Evolutionary conservation across 2,888 invertebrate genomes (phyloP), one percentile per base, ranked within the genome.

Genomic region (Macrostomum cliftonense): DNA sequence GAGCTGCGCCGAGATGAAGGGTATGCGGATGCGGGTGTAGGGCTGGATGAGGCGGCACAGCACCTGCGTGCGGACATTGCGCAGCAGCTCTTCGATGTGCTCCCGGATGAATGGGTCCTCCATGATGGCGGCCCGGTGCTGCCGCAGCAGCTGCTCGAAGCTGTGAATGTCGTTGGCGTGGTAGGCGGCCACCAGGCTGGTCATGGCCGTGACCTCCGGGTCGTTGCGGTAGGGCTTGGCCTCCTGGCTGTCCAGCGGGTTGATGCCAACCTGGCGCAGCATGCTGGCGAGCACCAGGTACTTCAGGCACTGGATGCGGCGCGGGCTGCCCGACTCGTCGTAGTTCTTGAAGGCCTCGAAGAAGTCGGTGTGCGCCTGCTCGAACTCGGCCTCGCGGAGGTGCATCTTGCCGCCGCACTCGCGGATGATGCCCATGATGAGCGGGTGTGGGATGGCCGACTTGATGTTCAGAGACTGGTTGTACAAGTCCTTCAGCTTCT

Each of bases 351-450:
- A 95, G 2, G 95, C 93, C 71, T 97, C 95, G 71, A 97, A 97
- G 73, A 97, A 97, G 70, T 97, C 95, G 11, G 93, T 95, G 71
- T 97, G 95, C 1, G 97, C 95, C 67, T 89, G 85, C 67, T 93
- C 93, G 69, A 93, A 97, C 73, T 95, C 93, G 4, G 89, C 91
- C 74, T 97, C 95, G 19, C 95, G 78, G 43, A 97, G 74, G 73
- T 97, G 95, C 97, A 97, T 97, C 73, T 97, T 97, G 0, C 97
- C 97, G 5, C 95, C 97, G 71, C 95, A 97, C 73, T 97, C 95
- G 79, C 93, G 77, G 54, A 97, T 97, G 37, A 97, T 93, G 13
- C 95, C 95, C 93, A 97, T 93, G 59, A 97, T 97, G 36, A 97
- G 76, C 2, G 97, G 97, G 78, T 97, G 97, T n/a, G 97, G 95